phyloP scores from a whole-genome alignment of 2,113 vertebrate species.

The Platycercus adscitus region DNA sequence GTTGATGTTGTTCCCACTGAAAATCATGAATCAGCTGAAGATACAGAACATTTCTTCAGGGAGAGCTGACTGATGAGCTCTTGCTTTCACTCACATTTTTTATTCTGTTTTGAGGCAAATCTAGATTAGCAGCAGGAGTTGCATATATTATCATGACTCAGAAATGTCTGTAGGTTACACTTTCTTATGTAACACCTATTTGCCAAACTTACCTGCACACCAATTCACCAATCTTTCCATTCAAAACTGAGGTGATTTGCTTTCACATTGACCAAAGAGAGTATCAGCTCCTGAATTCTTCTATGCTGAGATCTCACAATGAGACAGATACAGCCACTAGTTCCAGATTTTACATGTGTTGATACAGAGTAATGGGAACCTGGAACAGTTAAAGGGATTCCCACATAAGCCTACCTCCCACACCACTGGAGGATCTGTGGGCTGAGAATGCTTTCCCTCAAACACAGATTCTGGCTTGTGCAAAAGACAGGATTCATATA shows the following conservation, averaged over 20 bases:
- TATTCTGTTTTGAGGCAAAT: neutral
- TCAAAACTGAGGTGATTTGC: neutral
- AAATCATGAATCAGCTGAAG: neutral
- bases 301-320: neutral
- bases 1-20: neutral
- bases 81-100: neutral
- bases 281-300: neutral
- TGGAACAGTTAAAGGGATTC: neutral
- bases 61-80: neutral
- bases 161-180: neutral
- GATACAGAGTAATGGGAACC: neutral
- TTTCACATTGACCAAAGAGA: neutral
- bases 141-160: neutral
- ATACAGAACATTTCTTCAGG: neutral
- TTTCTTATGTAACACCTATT: neutral
- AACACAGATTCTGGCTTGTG: neutral
- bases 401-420: neutral
- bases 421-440: neutral
- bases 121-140: neutral
- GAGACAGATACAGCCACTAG: neutral
- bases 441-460: neutral
- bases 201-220: neutral
- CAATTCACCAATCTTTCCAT: neutral
- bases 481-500: neutral
- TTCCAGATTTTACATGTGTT: neutral